These are phyloP conservation scores for Acanthurus tractus DNA, from an alignment of 2,797 vertebrate species.

Conservation along the genomic window DNA sequence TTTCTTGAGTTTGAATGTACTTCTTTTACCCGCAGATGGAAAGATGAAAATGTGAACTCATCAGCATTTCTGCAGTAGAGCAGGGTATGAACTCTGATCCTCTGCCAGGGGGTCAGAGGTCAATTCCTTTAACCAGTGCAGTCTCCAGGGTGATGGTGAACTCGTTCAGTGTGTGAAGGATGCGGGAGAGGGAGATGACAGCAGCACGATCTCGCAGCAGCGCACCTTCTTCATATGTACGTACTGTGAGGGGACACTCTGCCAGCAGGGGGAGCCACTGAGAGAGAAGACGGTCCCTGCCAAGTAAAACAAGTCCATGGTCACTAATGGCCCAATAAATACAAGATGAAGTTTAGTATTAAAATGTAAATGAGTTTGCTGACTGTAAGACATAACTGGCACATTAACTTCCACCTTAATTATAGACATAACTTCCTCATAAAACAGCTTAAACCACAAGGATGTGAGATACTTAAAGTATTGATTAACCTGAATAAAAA, in stretches of 20 bases:
- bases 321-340: constrained; percentile 25
- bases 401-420: no score
- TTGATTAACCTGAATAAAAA: not conserved
- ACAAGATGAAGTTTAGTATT: not conserved
- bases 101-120: constrained; percentile 87
- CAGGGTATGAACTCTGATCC: not conserved
- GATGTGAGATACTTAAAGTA: not conserved
- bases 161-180: constrained; percentile 93
- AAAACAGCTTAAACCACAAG: not conserved
- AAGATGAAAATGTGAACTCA: constrained; percentile 36
- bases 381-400: not conserved
- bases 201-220: constrained; percentile 91
- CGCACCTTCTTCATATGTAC: constrained; percentile 94
- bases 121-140: constrained; percentile 95
- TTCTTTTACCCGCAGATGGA: constrained; percentile 28
- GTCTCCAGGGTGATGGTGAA: constrained; percentile 94
- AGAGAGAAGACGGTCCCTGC: constrained; percentile 92
- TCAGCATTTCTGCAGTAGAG: constrained; percentile 18
- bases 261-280: constrained; percentile 95
- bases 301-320: constrained; percentile 15
- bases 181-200: constrained; percentile 90
- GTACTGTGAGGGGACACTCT: constrained; percentile 88
- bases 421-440: not conserved
- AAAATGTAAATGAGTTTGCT: not conserved
- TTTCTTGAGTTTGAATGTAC: constrained; percentile 41